Conservation (phyloP, 1,140 invertebrate genomes). For the Drosophila miranda region DNA sequence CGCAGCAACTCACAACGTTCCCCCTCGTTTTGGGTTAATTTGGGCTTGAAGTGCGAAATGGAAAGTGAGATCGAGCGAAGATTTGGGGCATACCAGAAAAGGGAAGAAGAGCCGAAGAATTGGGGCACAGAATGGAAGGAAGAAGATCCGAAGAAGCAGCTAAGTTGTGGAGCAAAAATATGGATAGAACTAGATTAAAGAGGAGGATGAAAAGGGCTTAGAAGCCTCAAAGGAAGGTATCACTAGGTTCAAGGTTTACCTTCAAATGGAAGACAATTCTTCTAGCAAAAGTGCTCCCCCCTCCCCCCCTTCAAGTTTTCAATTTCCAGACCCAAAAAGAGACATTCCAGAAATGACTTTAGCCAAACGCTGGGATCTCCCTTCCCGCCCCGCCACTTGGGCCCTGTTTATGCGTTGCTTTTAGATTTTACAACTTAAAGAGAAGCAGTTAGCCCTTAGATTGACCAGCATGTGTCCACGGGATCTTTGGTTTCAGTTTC, state of each 20-base stretch:
- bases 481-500: conserved; percentile 26
- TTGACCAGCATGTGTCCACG: conserved; percentile 58
- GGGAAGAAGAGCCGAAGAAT: too few species aligned
- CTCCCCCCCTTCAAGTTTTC: not conserved
- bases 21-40: conserved; percentile 8
- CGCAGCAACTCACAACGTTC: too few species aligned
- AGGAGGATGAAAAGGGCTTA: too few species aligned
- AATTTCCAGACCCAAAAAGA: conserved; percentile 6
- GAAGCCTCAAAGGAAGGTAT: too few species aligned
- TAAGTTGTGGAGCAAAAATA: too few species aligned
- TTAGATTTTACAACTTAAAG: conserved; percentile 72
- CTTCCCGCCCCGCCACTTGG: conserved; percentile 8
- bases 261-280: too few species aligned
- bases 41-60: conserved; percentile 20
- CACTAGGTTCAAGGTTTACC: too few species aligned
- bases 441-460: conserved; percentile 56
- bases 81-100: too few species aligned
- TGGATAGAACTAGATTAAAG: too few species aligned
- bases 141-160: too few species aligned
- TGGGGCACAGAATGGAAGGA: too few species aligned
- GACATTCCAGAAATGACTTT: conserved; percentile 35
- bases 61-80: conserved; percentile 19
- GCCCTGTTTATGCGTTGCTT: conserved; percentile 65
- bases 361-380: conserved; percentile 34
- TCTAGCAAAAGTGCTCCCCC: too few species aligned